These are phyloP conservation scores for Dromaius novaehollandiae DNA, from an alignment of 2,113 vertebrate genomes.

Conservation along the genomic window DNA sequence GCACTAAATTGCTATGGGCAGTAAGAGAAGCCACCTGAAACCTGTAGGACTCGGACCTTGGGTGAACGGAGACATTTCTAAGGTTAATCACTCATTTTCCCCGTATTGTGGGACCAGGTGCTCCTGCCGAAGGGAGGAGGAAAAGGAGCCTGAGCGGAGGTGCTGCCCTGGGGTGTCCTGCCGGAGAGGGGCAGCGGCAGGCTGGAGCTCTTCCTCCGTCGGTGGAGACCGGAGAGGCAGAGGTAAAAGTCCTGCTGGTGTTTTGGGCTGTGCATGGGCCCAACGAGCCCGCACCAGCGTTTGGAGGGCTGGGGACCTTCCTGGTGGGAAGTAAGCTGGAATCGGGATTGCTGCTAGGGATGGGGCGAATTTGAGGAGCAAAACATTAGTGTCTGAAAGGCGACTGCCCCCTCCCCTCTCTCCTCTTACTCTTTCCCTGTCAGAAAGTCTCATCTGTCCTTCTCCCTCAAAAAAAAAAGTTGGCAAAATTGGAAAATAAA, in stretches of 20 bases:
- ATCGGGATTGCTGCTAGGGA: background rate
- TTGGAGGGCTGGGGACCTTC: background rate
- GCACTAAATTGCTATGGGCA: background rate
- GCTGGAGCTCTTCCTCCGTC: background rate
- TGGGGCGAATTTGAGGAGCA: rapidly evolving
- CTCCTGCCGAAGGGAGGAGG: background rate
- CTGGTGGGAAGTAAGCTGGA: background rate
- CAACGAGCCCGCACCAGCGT: background rate
- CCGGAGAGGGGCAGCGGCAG: background rate
- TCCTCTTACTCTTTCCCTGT: background rate
- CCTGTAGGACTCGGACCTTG: background rate
- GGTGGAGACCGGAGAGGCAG: background rate
- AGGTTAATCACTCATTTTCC: background rate
- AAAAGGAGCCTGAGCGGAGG: rapidly evolving
- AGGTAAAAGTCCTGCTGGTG: background rate
- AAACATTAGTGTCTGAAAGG: background rate
- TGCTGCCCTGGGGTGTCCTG: rapidly evolving
- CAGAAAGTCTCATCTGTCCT: background rate
- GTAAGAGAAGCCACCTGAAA: background rate
- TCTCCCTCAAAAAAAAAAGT: background rate
- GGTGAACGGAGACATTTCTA: background rate
- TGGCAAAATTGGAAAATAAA: background rate
- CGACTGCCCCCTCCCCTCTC: background rate
- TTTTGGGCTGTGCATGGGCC: background rate
- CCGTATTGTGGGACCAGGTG: no score